Conservation (phyloP, 2,888 invertebrate genomes). For the Apotomis betuletana region DNA sequence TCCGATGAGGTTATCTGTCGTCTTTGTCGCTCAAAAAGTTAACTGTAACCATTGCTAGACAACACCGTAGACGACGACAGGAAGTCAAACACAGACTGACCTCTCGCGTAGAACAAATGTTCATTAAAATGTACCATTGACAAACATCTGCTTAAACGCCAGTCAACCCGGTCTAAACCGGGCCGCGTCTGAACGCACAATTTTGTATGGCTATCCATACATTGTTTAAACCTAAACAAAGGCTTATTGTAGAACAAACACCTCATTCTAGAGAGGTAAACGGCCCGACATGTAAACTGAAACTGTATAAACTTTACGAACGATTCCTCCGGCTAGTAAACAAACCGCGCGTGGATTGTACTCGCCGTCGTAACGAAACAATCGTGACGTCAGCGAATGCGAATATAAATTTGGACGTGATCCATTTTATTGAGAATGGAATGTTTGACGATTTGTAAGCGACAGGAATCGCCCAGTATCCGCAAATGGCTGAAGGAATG, state of each 20-base stretch:
- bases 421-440: constrained; percentile 28
- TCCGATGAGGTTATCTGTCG: too few species aligned
- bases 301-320: constrained; percentile 69
- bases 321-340: constrained; percentile 73
- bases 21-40: too few species aligned
- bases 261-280: constrained; percentile 75
- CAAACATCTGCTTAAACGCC: constrained; percentile 14
- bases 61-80: too few species aligned
- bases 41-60: too few species aligned
- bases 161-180: constrained; percentile 28
- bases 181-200: constrained; percentile 34
- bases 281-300: constrained; percentile 77
- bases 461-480: background rate
- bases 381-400: constrained; percentile 37
- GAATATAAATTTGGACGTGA: constrained; percentile 33
- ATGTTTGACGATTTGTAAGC: constrained; percentile 7
- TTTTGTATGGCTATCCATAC: constrained; percentile 58
- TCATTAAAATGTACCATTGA: background rate
- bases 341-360: constrained; percentile 61
- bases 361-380: constrained; percentile 42
- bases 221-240: constrained; percentile 68
- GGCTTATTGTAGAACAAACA: constrained; percentile 73
- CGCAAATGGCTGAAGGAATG: background rate
- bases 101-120: background rate
- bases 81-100: too few species aligned